Base-by-base conservation (phyloP, 1,140 invertebrate genomes). In the Trichonephila clavipes region DNA sequence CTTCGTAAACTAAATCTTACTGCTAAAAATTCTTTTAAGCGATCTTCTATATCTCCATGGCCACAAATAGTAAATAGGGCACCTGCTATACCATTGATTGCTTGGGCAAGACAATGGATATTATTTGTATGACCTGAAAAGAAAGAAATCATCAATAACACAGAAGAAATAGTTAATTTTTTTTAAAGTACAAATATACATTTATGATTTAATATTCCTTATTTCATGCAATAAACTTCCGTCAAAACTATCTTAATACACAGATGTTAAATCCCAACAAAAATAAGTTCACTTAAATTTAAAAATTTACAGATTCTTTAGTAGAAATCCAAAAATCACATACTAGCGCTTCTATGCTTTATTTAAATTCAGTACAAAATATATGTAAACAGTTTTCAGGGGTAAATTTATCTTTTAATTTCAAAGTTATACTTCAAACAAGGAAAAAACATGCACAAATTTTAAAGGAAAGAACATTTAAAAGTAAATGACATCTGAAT, bases 1-100 rank as follows among this genome's bases (percentile, higher is more conserved):
- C 58, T 40, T 7, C 40, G 44, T 28, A 83, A 59, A 58, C 10
- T 21, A 59, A 24, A 28, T 86, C 96, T 96, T 96, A 97, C 97
- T 5, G 99, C 99, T 86, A 99, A 96, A 95, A 99, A 99, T 96
- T 99, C 99, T 95, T 99, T 99, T 97, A 99, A 98, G 94, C 99
- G 97, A 95, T 99, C 98, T 95, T 99, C 98, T 95, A 99, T 99
- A 95, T 99, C 99, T 40, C 98, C 98, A 95, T 98, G 97, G 5
- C 98, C 98, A 95, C 98, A 98, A 91, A 99, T 98, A 1, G 98
- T 99, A 95, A 99, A 99, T 34, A 99, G 95, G 1, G 99, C 99
- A 34, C 98, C 98, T 95, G 99, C 99, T 92, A 99, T 98, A 95
- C 98, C 98, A 95, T 99, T 99, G 69, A 99, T 98, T 0, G 99